Conservation (phyloP, 2,888 invertebrate genomes). For the Buathra laborator region DNA sequence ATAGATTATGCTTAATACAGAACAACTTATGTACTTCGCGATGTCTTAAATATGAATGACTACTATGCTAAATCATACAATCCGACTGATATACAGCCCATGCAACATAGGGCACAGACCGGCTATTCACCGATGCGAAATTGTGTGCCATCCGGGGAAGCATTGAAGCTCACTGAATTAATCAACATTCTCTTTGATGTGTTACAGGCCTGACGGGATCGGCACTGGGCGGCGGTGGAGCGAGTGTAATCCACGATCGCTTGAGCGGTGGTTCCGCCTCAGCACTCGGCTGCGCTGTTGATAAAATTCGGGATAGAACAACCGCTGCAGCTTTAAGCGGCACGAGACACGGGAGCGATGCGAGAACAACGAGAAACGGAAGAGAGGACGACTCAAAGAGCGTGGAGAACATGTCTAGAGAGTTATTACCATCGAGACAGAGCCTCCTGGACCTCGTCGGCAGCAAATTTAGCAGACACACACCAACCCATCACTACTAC, state of each 20-base stretch:
- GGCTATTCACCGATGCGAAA: not conserved
- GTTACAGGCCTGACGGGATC: constrained; percentile 75
- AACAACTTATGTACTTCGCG: not conserved
- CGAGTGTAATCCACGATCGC: constrained; percentile 73
- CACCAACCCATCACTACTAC: constrained; percentile 83
- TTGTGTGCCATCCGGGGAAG: not conserved
- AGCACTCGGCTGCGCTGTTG: constrained; percentile 77
- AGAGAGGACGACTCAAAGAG: constrained; percentile 82
- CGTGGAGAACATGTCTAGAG: constrained; percentile 80
- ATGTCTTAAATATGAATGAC: not conserved
- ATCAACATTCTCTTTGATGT: constrained; percentile 58
- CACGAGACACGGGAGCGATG: constrained; percentile 70
- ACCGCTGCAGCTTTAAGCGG: constrained; percentile 56
- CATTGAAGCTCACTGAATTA: constrained; percentile 23
- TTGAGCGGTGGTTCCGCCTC: constrained; percentile 79
- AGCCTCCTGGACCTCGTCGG: constrained; percentile 83
- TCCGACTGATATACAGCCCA: not conserved
- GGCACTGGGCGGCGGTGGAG: constrained; percentile 72
- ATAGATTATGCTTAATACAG: too few species aligned
- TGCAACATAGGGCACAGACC: not conserved
- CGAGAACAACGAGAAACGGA: constrained; percentile 73
- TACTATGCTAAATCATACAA: not conserved
- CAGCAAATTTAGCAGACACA: constrained; percentile 82
- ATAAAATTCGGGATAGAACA: constrained; percentile 75
- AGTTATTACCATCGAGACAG: constrained; percentile 81